phyloP scores from a whole-genome alignment of 2,888 invertebrate species.

The Amphimallon solstitiale region DNA sequence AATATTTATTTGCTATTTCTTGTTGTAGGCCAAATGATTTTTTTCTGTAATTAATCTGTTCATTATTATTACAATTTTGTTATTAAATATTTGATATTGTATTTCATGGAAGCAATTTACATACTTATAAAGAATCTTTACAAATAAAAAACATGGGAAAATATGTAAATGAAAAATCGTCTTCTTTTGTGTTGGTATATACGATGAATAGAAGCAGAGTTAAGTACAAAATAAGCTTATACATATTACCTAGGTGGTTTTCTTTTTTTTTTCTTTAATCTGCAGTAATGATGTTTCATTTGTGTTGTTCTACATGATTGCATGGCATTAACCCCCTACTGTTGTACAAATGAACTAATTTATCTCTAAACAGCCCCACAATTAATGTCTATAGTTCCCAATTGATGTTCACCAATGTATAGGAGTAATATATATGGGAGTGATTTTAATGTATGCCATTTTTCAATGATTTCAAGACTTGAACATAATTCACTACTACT shows the following conservation, averaged over 20 bases:
- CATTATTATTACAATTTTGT: too few relatives aligned
- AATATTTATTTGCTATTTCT: too few relatives aligned
- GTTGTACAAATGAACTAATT: slow-evolving; percentile 45
- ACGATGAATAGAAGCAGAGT: background rate
- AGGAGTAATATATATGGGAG: background rate
- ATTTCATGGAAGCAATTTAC: too few relatives aligned
- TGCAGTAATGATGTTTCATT: slow-evolving; percentile 40
- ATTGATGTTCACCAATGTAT: background rate
- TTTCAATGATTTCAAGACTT: too few relatives aligned
- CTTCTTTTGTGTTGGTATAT: too few relatives aligned
- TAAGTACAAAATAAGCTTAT: background rate
- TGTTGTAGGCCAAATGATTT: too few relatives aligned
- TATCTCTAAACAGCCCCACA: slow-evolving; percentile 36
- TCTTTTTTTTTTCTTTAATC: slow-evolving; percentile 6
- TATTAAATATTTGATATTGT: too few relatives aligned
- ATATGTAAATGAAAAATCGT: too few relatives aligned
- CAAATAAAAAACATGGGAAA: background rate
- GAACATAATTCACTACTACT: too few relatives aligned
- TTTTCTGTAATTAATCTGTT: too few relatives aligned
- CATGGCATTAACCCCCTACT: slow-evolving; percentile 45
- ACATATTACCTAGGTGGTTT: background rate
- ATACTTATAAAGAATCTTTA: too few relatives aligned
- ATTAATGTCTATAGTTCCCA: slow-evolving; percentile 7
- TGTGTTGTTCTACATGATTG: slow-evolving; percentile 42
- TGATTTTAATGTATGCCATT: too few relatives aligned